Conservation (phyloP, 2,113 vertebrate genomes). For the Gambusia affinis region DNA sequence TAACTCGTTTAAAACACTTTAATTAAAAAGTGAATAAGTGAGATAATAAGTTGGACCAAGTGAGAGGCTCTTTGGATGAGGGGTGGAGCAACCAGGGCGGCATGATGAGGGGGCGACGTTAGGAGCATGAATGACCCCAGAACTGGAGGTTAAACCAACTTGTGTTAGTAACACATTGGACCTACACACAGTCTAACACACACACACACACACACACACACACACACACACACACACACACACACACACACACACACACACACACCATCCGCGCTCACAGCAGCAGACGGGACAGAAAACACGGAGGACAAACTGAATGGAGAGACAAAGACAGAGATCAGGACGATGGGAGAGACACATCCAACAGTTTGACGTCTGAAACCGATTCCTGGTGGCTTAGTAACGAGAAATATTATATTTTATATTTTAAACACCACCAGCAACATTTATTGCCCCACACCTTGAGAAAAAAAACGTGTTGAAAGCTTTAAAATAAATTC, state of each 20-base stretch:
- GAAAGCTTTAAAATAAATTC: not conserved
- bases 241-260: not conserved
- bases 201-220: not conserved
- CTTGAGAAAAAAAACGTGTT: not conserved
- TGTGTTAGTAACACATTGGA: slow-evolving; percentile 63
- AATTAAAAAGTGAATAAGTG: not conserved
- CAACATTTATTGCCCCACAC: slow-evolving; percentile 28
- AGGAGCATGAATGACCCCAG: slow-evolving; percentile 50
- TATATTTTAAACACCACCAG: slow-evolving; percentile 45
- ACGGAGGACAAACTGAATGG: slow-evolving; percentile 16
- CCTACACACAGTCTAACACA: slow-evolving; percentile 28
- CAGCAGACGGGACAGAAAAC: slow-evolving; percentile 17
- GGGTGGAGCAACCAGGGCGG: slow-evolving; percentile 39
- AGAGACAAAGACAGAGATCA: slow-evolving; percentile 26
- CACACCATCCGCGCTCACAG: slow-evolving; percentile 7
- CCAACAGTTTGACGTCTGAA: slow-evolving; percentile 17
- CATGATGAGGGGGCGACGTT: slow-evolving; percentile 53
- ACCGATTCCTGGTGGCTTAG: slow-evolving; percentile 26
- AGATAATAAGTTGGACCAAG: not conserved
- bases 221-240: slow-evolving; percentile 21
- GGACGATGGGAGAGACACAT: slow-evolving; percentile 33
- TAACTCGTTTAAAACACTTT: not conserved
- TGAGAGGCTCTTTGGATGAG: not conserved
- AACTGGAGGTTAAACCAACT: slow-evolving; percentile 51
- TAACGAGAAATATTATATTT: slow-evolving; percentile 2